Base-by-base conservation (phyloP, 2,888 invertebrate genomes). In the Limenitis camilla region DNA sequence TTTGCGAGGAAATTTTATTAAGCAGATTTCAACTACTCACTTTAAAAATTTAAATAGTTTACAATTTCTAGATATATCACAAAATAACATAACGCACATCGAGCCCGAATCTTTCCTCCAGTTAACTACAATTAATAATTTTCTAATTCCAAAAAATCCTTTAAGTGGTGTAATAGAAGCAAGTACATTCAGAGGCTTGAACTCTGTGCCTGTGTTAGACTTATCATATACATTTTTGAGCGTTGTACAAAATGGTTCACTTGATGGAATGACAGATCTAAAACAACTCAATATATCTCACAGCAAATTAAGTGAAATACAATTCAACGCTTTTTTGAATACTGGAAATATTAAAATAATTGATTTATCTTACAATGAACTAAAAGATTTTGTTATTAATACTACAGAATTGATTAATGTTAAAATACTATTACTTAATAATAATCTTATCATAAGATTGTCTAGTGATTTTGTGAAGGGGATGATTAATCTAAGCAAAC, bases 331-430 rank as follows among this genome's bases (percentile, higher is more conserved):
- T 4, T 79, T 83, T 54, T 52, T 53, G 1, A 56, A 69, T 44
- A 76, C 76, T 2, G 72, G 68, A 1, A 62, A 64, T 10, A 62
- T 82, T 36, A 66, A 68, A 61, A 64, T 56, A 4, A 58, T 84
- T 6, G 83, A 84, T 57, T 60, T 82, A n/a, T 82, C 82, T 0
- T 65, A 61, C 52, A 83, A 83, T 40, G 56, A 64, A 56, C 52
- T 82, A 0, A 64, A 53, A 45, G 46, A 53, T 5, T 80, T 84
- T 49, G 36, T 56, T 2, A 47, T 83, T 1, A 82, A 82, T 51
- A 63, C 66, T n/a, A 71, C 72, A 2, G 68, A 75, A 33, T 57
- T 82, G 40, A 40, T 49, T 5, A 66, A 65, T 10, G 53, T 83
- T 5, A 59, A 59, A 4, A 62, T 49, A 5, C 56, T 83, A 39